These are phyloP conservation scores for Meloidogyne floridensis DNA, from an alignment of 1,140 invertebrate species.

Conservation along the genomic window DNA sequence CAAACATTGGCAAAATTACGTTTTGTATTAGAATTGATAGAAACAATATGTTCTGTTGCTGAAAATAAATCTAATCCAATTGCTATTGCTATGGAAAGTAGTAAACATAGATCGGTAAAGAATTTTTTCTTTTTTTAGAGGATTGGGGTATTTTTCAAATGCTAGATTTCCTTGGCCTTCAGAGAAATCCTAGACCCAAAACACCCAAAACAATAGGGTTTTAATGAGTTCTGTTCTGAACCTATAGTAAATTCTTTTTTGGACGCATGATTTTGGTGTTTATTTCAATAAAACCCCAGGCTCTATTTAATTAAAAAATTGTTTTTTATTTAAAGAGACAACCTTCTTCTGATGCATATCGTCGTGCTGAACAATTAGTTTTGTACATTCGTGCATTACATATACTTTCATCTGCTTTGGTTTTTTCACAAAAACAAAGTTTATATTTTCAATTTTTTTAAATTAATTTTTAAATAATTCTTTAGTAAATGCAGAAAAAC, in stretches of 20 bases:
- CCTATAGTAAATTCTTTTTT: no score
- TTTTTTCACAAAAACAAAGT: conserved; percentile 80
- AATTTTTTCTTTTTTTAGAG: conserved; percentile 6
- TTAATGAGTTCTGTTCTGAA: no score
- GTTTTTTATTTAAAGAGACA: conserved; percentile 27
- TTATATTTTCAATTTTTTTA: neutral
- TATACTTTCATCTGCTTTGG: conserved; percentile 85
- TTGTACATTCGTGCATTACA: conserved; percentile 86
- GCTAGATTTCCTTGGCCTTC: no score
- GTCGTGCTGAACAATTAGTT: conserved; percentile 84
- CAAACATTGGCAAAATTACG: conserved; percentile 88
- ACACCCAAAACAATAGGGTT: no score
- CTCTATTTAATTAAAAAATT: no score
- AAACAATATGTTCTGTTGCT: conserved; percentile 76
- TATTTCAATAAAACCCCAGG: no score
- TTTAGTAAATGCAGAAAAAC: conserved; percentile 75
- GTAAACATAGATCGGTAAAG: conserved; percentile 51
- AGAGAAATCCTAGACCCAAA: no score
- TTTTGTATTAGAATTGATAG: conserved; percentile 85
- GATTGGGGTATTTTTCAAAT: neutral
- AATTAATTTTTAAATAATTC: conserved; percentile 21
- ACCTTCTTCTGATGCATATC: conserved; percentile 63
- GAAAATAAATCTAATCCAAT: conserved; percentile 75
- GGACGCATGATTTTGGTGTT: no score
- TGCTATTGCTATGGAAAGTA: conserved; percentile 52